phyloP scores from a whole-genome alignment of 1,140 invertebrate genomes.

The Laupala kohalensis region DNA sequence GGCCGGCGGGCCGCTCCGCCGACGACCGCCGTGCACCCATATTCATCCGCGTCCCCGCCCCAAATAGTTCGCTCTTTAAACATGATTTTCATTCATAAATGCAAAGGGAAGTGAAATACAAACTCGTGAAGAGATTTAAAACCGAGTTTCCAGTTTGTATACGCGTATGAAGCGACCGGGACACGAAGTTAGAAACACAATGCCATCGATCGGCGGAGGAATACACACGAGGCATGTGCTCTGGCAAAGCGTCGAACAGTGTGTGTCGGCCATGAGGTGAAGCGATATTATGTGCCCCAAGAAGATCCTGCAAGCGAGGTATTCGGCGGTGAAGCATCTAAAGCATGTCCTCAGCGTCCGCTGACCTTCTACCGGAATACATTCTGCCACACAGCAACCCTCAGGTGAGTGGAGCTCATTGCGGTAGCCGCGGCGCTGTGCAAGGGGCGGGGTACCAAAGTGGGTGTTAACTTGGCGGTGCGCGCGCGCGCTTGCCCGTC shows the following conservation, averaged over 20 bases:
- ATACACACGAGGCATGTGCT: conserved; percentile 3
- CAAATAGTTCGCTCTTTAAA: conserved; percentile 16
- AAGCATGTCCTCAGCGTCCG: conserved; percentile 18
- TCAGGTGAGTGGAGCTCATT: conserved; percentile 15
- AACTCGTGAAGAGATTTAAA: not conserved
- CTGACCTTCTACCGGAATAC: conserved; percentile 16
- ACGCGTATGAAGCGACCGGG: not conserved
- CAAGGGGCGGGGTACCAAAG: conserved; percentile 14
- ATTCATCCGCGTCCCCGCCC: conserved; percentile 18
- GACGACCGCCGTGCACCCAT: conserved; percentile 10
- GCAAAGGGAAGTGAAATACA: too few relatives aligned
- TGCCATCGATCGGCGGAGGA: conserved; percentile 14
- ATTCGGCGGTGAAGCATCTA: conserved; percentile 1
- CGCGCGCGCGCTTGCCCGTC: conserved; percentile 16
- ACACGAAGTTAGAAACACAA: not conserved
- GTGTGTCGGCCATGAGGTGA: conserved; percentile 13
- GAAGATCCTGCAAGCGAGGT: not conserved
- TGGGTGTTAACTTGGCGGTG: conserved; percentile 15
- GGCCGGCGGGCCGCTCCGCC: conserved; percentile 18
- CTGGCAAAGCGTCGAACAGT: conserved; percentile 2
- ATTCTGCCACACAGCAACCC: conserved; percentile 14
- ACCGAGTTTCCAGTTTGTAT: not conserved
- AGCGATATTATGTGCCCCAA: conserved; percentile 3
- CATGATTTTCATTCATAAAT: not conserved
- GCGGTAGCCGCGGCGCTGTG: not conserved